phyloP scores from a whole-genome alignment of 92 coral and sea anemone genomes.

The Phenganax stokvisi region DNA sequence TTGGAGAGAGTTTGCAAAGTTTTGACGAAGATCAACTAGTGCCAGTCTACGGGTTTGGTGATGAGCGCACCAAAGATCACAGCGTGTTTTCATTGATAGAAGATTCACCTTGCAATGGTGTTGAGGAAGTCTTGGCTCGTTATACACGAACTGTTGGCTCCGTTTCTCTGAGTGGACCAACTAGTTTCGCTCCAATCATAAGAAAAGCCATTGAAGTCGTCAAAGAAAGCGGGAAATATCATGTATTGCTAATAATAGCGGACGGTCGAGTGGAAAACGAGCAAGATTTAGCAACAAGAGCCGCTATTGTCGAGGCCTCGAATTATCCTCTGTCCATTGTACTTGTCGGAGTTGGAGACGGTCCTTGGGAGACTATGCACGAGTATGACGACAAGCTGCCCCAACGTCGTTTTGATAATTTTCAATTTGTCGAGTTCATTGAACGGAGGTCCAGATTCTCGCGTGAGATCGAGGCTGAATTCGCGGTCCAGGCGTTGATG shows the following conservation, averaged over 20 bases:
- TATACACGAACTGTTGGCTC: constrained; percentile 73
- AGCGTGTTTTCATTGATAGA: constrained; percentile 74
- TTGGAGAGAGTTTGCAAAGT: constrained; percentile 74
- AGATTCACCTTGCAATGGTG: constrained; percentile 69
- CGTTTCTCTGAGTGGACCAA: constrained; percentile 88
- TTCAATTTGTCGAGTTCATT: constrained; percentile 83
- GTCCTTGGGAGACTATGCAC: constrained; percentile 96
- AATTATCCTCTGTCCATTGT: constrained; percentile 76
- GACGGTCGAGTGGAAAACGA: constrained; percentile 93
- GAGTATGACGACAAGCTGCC: constrained; percentile 82
- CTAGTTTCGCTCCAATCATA: constrained; percentile 86
- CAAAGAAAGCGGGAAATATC: constrained; percentile 53
- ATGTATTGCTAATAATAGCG: constrained; percentile 78
- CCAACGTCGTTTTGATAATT: constrained; percentile 84
- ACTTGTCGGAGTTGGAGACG: constrained; percentile 94
- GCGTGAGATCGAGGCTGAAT: constrained; percentile 59
- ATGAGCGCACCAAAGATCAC: constrained; percentile 65
- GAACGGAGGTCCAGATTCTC: constrained; percentile 60
- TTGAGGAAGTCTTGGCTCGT: constrained; percentile 60
- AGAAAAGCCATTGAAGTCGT: constrained; percentile 82
- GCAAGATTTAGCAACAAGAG: constrained; percentile 69
- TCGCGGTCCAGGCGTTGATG: constrained; percentile 89
- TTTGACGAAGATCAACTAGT: constrained; percentile 84
- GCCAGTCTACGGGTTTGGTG: constrained; percentile 92
- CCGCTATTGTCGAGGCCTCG: constrained; percentile 86